Conservation (phyloP, 2,888 invertebrate genomes). For the Uropetala carovei region DNA sequence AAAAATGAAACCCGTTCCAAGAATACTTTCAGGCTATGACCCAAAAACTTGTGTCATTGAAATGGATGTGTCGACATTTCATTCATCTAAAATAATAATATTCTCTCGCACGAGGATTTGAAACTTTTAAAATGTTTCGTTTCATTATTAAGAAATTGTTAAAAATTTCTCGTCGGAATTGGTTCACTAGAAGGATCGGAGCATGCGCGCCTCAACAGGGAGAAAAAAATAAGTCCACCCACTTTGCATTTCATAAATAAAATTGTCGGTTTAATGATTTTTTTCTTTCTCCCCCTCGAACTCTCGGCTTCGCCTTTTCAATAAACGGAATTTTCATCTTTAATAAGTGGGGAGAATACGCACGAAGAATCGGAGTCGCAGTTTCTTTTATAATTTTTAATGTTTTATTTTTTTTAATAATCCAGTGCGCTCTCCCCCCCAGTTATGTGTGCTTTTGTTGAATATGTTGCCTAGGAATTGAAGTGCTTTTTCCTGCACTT, state of each 20-base stretch:
- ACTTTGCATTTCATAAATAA: no score
- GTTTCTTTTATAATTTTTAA: no score
- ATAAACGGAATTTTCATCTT: background rate
- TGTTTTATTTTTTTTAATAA: background rate
- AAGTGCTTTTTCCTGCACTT: constrained; percentile 8
- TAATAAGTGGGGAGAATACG: background rate
- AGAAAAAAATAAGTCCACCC: no score
- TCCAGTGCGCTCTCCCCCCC: background rate
- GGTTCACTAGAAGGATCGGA: background rate
- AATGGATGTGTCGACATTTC: no score
- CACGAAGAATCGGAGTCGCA: background rate
- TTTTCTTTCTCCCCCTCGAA: background rate
- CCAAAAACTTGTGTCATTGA: no score
- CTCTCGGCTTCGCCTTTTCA: background rate
- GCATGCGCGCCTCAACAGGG: no score
- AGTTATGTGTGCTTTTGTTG: background rate
- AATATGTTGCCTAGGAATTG: background rate
- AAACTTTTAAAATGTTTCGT: no score
- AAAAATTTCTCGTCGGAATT: background rate
- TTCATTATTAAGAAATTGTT: background rate
- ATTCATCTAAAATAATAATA: no score
- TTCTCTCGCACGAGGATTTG: no score
- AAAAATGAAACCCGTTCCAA: no score
- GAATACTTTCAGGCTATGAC: no score
- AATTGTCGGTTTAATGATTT: no score